Conservation (phyloP, 2,113 vertebrate species). For the Atlantisia rogersi region DNA sequence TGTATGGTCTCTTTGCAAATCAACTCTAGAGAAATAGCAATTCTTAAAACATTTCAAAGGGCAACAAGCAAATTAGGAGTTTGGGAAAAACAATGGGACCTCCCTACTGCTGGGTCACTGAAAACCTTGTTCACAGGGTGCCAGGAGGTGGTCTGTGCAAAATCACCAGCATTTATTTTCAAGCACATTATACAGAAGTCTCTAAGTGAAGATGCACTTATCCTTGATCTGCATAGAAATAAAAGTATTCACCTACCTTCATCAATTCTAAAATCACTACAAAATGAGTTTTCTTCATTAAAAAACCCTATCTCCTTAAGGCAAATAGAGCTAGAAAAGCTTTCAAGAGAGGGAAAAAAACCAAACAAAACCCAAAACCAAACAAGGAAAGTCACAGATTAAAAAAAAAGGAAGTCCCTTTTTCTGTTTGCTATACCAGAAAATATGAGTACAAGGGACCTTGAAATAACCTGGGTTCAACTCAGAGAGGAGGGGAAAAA, state of each 20-base stretch:
- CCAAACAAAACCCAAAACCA: too few species aligned
- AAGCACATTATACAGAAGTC: not conserved
- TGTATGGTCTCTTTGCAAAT: not conserved
- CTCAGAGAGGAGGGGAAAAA: not conserved
- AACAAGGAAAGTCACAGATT: not conserved
- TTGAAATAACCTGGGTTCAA: not conserved
- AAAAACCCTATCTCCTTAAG: not conserved
- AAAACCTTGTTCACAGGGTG: not conserved
- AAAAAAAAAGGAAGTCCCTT: not conserved
- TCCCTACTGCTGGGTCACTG: not conserved
- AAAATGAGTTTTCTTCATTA: not conserved
- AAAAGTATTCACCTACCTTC: not conserved
- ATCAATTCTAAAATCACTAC: not conserved
- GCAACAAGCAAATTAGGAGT: not conserved
- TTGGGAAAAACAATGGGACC: not conserved
- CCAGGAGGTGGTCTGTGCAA: not conserved
- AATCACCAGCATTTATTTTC: not conserved
- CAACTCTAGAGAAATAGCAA: not conserved
- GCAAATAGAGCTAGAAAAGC: not conserved
- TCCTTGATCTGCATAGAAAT: not conserved
- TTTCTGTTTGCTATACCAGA: not conserved
- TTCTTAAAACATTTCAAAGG: not conserved
- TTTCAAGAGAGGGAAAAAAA: not conserved
- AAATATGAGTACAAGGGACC: not conserved
- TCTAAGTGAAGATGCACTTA: not conserved